A percentile compares a stretch with the other conserved stretches of the same genome.
Conservation (phyloP, 2,888 invertebrate species). For the Trisateles emortualis region DNA sequence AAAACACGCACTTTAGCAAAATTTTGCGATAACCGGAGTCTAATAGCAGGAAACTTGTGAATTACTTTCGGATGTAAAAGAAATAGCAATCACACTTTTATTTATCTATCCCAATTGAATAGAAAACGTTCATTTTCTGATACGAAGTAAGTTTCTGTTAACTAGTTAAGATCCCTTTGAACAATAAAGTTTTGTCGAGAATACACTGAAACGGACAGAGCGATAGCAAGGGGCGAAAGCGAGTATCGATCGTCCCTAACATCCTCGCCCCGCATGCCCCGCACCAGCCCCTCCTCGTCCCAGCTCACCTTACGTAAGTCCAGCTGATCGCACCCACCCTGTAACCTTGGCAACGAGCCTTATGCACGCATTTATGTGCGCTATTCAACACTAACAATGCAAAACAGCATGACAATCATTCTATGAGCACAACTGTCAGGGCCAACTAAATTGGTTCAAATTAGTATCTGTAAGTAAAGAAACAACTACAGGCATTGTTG, state of each 20-base stretch:
- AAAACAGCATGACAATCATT: constrained; percentile 8
- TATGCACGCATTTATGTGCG: constrained; percentile 66
- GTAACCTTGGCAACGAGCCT: constrained; percentile 83
- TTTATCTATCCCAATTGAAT: constrained; percentile 30
- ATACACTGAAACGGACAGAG: constrained; percentile 67
- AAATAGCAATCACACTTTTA: constrained; percentile 27
- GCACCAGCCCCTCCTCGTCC: constrained; percentile 52
- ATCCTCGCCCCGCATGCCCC: constrained; percentile 58
- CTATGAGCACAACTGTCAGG: constrained; percentile 1
- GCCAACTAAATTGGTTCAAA: neutral
- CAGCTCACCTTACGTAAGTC: constrained; percentile 82
- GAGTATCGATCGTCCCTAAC: constrained; percentile 83
- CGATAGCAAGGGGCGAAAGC: constrained; percentile 77
- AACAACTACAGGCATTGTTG: neutral
- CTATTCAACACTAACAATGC: constrained; percentile 37
- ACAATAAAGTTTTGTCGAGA: constrained; percentile 58
- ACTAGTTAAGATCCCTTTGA: constrained; percentile 46
- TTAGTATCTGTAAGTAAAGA: constrained; percentile 1
- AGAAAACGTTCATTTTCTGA: constrained; percentile 34
- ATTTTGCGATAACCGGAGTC: constrained; percentile 20
- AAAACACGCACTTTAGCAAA: constrained; percentile 15
- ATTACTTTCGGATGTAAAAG: constrained; percentile 24
- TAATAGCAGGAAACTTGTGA: constrained; percentile 19
- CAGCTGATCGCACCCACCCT: constrained; percentile 85
- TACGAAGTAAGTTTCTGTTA: constrained; percentile 31